Percentiles rank a stretch among this genome's conserved stretches.
Conservation (phyloP, 2,888 invertebrate genomes). For the Plebejus argus region DNA sequence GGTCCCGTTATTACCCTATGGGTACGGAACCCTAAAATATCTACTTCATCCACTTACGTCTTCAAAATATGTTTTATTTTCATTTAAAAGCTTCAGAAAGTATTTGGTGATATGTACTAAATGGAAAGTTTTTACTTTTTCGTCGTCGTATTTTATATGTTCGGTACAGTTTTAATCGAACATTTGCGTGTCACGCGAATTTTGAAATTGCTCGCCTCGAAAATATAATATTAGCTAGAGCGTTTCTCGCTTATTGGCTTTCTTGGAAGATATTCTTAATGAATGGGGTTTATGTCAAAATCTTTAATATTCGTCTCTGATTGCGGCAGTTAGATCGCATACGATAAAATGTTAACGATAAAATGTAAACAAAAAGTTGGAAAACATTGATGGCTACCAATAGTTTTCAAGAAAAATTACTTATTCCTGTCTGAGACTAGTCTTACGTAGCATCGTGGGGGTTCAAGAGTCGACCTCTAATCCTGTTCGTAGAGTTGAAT, state of each 20-base stretch:
- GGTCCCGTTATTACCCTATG: no score
- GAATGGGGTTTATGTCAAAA: no score
- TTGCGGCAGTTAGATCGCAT: no score
- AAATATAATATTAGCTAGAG: not conserved
- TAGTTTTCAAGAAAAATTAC: not conserved
- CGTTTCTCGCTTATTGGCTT: not conserved
- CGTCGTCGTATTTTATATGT: not conserved
- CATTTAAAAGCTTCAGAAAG: not conserved
- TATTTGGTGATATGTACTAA: not conserved
- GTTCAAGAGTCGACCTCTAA: not conserved
- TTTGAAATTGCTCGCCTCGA: not conserved
- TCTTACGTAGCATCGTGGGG: not conserved
- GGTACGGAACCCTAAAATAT: no score
- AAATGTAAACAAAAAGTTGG: no score
- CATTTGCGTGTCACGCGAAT: not conserved
- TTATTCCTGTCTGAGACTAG: not conserved
- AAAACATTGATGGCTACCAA: no score
- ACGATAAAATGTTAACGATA: no score
- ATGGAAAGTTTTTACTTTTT: not conserved
- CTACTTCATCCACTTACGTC: no score
- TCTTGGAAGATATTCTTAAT: not conserved
- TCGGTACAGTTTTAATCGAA: slow-evolving; percentile 2
- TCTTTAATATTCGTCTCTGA: no score
- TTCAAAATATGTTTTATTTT: not conserved
- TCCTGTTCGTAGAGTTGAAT: slow-evolving; percentile 3